Evolutionary conservation across 2,113 vertebrate genomes (phyloP).

Genomic region (Chascanopsetta lugubris): DNA sequence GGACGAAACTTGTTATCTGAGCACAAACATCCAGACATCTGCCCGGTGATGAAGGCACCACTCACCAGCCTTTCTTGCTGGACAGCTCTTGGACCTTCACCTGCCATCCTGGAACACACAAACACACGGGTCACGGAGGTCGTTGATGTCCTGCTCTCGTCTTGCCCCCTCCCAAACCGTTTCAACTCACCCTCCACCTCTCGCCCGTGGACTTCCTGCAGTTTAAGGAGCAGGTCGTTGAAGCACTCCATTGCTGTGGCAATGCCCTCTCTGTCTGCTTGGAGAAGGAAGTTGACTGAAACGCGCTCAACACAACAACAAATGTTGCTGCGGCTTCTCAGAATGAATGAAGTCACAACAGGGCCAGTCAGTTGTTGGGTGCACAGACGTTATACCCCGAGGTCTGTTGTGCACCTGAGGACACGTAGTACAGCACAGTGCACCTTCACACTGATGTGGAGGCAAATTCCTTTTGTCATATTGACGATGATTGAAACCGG

Average conservation of each 20-base stretch:
- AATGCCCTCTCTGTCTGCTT: background rate
- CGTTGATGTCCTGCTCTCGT: too few relatives aligned
- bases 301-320: background rate
- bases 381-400: conserved; percentile 32
- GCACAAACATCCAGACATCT: background rate
- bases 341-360: background rate
- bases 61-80: conserved; percentile 92
- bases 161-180: background rate
- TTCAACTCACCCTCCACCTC: conserved; percentile 86
- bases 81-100: conserved; percentile 89
- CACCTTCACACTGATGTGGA: conserved; percentile 23
- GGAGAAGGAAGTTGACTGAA: background rate
- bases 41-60: background rate
- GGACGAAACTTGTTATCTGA: conserved; percentile 10
- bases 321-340: too few relatives aligned
- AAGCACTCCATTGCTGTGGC: conserved; percentile 83
- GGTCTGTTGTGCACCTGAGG: conserved; percentile 14
- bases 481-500: conserved; percentile 57
- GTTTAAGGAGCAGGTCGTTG: conserved; percentile 84
- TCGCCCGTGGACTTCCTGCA: conserved; percentile 89
- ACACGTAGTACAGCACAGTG: background rate
- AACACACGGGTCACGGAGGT: background rate
- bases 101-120: conserved; percentile 83
- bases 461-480: conserved; percentile 58
- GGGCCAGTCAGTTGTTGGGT: background rate